Conservation (phyloP, 2,113 vertebrate species). For the Anoplopoma fimbria region DNA sequence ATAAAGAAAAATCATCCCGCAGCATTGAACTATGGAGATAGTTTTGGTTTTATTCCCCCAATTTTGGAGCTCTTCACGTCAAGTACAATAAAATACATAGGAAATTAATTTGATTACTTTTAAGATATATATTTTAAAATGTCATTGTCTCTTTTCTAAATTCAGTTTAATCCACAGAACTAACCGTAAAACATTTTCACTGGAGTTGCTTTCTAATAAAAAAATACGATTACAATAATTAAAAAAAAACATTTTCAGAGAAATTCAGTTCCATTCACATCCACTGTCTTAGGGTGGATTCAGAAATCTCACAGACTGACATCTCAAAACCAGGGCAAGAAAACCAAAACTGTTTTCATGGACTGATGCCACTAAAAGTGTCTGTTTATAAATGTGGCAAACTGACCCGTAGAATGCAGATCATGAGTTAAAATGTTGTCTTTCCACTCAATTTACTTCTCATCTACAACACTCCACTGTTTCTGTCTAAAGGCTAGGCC, state of each 20-base stretch:
- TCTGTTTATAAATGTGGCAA: not conserved
- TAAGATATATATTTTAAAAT: not conserved
- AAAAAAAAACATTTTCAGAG: constrained; percentile 7
- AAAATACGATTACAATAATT: not conserved
- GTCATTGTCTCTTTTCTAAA: not conserved
- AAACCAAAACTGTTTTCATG: not conserved
- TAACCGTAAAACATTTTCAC: not conserved
- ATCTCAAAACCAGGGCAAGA: constrained; percentile 18
- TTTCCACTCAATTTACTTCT: constrained; percentile 8
- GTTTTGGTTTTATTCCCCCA: not conserved
- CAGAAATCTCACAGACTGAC: constrained; percentile 11
- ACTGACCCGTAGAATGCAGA: not conserved
- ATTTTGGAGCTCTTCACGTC: not conserved
- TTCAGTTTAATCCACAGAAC: not conserved
- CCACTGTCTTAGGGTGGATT: not conserved
- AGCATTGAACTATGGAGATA: not conserved
- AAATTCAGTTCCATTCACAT: constrained; percentile 6
- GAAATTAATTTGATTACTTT: not conserved
- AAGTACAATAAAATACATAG: not conserved
- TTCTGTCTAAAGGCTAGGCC: not conserved
- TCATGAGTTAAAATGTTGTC: not conserved
- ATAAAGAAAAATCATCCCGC: not conserved
- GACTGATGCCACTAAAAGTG: not conserved
- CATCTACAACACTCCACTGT: not conserved
- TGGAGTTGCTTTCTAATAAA: not conserved